Evolutionary conservation across 2,113 vertebrate genomes (phyloP), one percentile per base, ranked within the genome.

Genomic region (Orycteropus afer): DNA sequence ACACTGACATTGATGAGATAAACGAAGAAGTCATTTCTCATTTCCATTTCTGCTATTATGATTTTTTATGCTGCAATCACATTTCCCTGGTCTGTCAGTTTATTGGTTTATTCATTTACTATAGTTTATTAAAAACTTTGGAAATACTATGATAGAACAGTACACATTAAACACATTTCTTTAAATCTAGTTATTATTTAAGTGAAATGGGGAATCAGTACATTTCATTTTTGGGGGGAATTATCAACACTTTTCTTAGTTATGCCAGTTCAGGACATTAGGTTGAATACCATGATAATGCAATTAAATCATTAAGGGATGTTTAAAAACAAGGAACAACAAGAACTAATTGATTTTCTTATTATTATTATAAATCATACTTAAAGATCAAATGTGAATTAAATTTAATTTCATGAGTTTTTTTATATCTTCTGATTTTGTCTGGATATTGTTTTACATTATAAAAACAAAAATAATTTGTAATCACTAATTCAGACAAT

Each of bases 111-210:
- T 69, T 92, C 42, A n/a, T 23, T 83, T 1, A 34, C 2, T 34
- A n/a, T 53, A 53, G 18, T 20, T 69, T 89, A 45, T 92, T 71
- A 53, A 90, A 86, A 90, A 20, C 17, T 86, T 91, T 84, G 42
- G 12, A 11, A 86, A 74, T 76, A 80, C 34, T 77, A 82, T 78
- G 29, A 74, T 45, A 69, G 10, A 71, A 84, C 9, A 86, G 4
- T 65, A 65, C 55, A 1, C 12, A 59, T 84, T 59, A 79, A 32
- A 42, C 25, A 74, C 5, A 76, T 61, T 89, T 78, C 27, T 85
- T 74, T 79, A 45, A 92, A n/a, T 88, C 27, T 95, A 10, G 89
- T 81, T 74, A 42, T 93, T 86, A 81, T 67, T 76, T 32, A 96
- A 95, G 80, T 95, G 18, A 95, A 55, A 73, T 32, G 7, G n/a